phyloP scores from a whole-genome alignment of 1,140 invertebrate species.

The Achroia grisella region DNA sequence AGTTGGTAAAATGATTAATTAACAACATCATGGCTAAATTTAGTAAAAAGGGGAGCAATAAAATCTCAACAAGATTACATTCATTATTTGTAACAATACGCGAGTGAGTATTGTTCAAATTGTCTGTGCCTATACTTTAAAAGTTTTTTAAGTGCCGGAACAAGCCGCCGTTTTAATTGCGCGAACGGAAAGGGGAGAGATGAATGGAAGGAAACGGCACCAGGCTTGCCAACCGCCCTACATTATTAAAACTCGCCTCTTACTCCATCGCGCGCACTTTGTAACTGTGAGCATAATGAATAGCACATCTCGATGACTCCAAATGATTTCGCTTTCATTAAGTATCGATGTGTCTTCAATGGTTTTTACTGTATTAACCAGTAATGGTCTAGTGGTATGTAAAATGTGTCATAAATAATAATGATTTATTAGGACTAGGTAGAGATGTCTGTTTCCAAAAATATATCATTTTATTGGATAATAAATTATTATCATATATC shows the following conservation, averaged over 20 bases:
- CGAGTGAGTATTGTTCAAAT: conserved; percentile 37
- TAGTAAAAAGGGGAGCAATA: no score
- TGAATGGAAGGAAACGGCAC: conserved; percentile 63
- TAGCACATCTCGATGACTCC: conserved; percentile 31
- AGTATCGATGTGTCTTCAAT: conserved; percentile 11
- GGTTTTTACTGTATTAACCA: no score
- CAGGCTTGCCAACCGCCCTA: conserved; percentile 56
- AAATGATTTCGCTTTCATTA: conserved; percentile 24
- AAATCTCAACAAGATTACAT: neutral
- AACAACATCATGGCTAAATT: no score
- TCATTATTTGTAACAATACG: conserved; percentile 23
- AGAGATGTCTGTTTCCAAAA: no score
- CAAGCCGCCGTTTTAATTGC: conserved; percentile 66
- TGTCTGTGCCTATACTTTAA: conserved; percentile 60
- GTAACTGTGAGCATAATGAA: conserved; percentile 39
- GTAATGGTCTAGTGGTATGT: no score
- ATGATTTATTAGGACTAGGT: no score
- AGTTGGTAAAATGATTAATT: no score
- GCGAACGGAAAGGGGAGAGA: conserved; percentile 65
- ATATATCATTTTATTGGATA: no score
- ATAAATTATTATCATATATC: no score
- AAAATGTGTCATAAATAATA: no score
- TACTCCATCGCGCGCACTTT: conserved; percentile 21
- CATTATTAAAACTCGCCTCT: conserved; percentile 57
- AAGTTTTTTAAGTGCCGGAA: conserved; percentile 69